Evolutionary conservation across 2,888 invertebrate genomes (phyloP).

Genomic region (Callosobruchus maculatus): DNA sequence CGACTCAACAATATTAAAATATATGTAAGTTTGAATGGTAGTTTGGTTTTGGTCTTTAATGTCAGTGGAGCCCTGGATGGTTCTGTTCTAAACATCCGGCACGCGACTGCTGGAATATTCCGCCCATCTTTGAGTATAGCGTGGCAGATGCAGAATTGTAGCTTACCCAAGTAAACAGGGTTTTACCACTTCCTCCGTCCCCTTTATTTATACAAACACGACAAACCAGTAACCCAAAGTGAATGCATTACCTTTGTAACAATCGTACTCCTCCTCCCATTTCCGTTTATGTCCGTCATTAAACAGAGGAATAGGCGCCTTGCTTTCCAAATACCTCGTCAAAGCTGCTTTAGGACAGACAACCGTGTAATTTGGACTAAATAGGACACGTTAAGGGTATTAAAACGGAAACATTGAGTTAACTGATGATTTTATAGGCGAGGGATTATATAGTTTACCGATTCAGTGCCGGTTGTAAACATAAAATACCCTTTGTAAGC

Average conservation of each 20-base stretch:
- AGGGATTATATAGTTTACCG: neutral
- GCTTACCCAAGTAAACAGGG: no score
- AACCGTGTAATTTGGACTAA: neutral
- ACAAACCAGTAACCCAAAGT: no score
- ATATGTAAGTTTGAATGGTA: no score
- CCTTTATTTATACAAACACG: no score
- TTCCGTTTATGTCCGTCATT: neutral
- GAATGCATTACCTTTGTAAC: neutral
- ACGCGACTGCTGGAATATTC: no score
- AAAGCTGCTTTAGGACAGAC: neutral
- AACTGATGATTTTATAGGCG: neutral
- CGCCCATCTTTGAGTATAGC: no score
- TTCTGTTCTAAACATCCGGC: no score
- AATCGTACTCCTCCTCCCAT: neutral
- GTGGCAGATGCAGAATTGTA: no score
- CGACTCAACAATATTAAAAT: no score
- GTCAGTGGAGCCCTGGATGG: no score
- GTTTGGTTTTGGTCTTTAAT: no score
- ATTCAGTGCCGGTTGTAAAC: neutral
- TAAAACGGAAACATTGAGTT: neutral
- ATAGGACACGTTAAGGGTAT: neutral
- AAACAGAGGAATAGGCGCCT: neutral
- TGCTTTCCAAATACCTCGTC: neutral
- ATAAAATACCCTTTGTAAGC: neutral
- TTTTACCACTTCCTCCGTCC: no score